Percentiles rank a stretch among this genome's conserved stretches.
Evolutionary conservation across 1,140 invertebrate species (phyloP).

Genomic region (Meloidogyne floridensis): DNA sequence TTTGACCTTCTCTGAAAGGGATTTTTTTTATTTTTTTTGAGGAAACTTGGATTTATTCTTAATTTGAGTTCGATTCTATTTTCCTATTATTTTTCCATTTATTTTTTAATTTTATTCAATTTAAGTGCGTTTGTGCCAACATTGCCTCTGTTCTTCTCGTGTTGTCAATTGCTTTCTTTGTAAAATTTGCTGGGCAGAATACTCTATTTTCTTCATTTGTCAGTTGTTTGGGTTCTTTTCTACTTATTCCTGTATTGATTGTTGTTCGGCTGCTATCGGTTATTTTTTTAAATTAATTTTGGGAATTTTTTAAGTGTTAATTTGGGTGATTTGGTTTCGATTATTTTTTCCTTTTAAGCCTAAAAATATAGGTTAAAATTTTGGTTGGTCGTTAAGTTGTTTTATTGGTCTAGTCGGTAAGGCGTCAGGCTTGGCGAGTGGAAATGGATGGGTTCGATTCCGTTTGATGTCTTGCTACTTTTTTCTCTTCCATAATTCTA

Average conservation of each 20-base stretch:
- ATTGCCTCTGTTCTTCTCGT: slow-evolving; percentile 38
- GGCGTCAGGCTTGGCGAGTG: not conserved
- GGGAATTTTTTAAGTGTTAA: not conserved
- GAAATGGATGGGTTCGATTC: not conserved
- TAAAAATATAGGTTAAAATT: not conserved
- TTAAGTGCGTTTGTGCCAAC: slow-evolving; percentile 53
- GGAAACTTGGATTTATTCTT: too few species aligned
- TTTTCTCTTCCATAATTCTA: not conserved
- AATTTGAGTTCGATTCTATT: too few species aligned
- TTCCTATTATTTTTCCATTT: too few species aligned
- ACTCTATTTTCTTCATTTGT: slow-evolving; percentile 44
- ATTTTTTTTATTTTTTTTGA: too few species aligned
- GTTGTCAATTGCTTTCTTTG: slow-evolving; percentile 31
- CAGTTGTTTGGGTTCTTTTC: slow-evolving; percentile 34
- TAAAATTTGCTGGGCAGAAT: slow-evolving; percentile 32
- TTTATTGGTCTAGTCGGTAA: not conserved
- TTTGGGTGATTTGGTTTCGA: not conserved
- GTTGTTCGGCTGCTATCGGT: slow-evolving; percentile 37
- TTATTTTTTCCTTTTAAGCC: not conserved
- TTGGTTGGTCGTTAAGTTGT: too few species aligned
- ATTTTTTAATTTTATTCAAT: not conserved
- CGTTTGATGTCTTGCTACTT: not conserved
- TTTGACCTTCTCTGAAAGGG: too few species aligned
- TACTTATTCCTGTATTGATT: slow-evolving; percentile 55
- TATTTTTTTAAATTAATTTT: not conserved